Percentiles rank a stretch among this genome's conserved stretches.
Evolutionary conservation across 2,113 vertebrate genomes (phyloP).

Genomic region (Pongo abelii): DNA sequence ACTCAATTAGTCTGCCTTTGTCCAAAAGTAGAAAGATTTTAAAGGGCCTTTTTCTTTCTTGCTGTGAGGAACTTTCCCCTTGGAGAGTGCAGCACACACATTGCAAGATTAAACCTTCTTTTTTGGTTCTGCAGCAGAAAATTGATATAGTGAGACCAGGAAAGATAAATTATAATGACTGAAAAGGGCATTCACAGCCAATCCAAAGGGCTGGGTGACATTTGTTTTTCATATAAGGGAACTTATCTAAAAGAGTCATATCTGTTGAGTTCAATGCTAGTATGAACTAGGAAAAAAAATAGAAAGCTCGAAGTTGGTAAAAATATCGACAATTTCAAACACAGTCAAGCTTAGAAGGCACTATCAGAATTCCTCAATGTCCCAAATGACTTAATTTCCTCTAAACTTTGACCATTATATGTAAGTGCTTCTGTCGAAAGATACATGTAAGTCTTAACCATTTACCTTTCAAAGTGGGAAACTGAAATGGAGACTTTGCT

Average conservation of each 20-base stretch:
- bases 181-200: neutral
- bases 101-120: slow-evolving; percentile 36
- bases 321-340: neutral
- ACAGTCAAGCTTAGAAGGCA: neutral
- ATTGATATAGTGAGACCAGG: neutral
- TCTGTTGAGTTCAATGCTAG: neutral
- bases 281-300: neutral
- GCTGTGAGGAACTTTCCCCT: slow-evolving; percentile 21
- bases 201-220: neutral
- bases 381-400: neutral
- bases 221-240: neutral
- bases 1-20: slow-evolving; percentile 56
- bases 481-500: neutral
- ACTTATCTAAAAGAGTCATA: neutral
- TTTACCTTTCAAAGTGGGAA: neutral
- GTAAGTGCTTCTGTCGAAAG: neutral
- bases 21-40: neutral
- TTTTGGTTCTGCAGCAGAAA: slow-evolving; percentile 42
- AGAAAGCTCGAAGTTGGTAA: neutral
- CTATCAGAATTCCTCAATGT: neutral
- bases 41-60: slow-evolving; percentile 54
- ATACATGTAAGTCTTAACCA: neutral
- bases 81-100: neutral
- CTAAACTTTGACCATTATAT: neutral
- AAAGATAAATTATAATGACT: slow-evolving; percentile 37